Evolutionary conservation across 2,888 invertebrate species (phyloP).

Genomic region (Galerucella nymphaeae): DNA sequence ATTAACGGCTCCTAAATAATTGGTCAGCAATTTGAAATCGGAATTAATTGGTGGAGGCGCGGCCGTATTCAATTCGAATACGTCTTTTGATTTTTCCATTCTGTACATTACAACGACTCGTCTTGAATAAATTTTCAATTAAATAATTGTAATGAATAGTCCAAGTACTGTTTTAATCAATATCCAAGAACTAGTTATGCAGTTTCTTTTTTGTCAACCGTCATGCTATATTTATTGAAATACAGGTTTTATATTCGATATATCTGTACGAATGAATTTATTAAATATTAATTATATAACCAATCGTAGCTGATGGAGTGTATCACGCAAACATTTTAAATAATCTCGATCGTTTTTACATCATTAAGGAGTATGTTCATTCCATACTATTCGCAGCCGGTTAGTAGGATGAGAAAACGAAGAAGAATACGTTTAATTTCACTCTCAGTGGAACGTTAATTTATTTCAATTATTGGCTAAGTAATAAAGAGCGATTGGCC

Average conservation of each 20-base stretch:
- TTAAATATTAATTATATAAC: not conserved
- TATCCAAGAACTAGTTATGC: not conserved
- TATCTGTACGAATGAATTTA: not conserved
- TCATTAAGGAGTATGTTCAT: constrained; percentile 2
- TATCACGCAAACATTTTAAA: not conserved
- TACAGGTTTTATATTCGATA: not conserved
- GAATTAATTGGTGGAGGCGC: not conserved
- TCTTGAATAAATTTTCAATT: not conserved
- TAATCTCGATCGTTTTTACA: not conserved
- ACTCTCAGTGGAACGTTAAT: too few relatives aligned
- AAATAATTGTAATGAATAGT: too few relatives aligned
- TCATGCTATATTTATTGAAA: not conserved
- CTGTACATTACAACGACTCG: not conserved
- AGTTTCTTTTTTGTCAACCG: not conserved
- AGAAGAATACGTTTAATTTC: too few relatives aligned
- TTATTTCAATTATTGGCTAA: too few relatives aligned
- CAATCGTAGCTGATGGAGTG: not conserved
- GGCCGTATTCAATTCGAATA: not conserved
- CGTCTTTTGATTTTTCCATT: not conserved
- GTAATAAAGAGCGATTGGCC: too few relatives aligned
- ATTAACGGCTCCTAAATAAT: not conserved
- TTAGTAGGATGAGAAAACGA: not conserved
- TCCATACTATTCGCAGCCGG: not conserved
- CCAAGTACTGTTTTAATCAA: not conserved
- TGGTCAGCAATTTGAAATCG: not conserved